These are phyloP conservation scores for Jaculus jaculus DNA, from an alignment of 2,113 vertebrate species.

Conservation along the genomic window DNA sequence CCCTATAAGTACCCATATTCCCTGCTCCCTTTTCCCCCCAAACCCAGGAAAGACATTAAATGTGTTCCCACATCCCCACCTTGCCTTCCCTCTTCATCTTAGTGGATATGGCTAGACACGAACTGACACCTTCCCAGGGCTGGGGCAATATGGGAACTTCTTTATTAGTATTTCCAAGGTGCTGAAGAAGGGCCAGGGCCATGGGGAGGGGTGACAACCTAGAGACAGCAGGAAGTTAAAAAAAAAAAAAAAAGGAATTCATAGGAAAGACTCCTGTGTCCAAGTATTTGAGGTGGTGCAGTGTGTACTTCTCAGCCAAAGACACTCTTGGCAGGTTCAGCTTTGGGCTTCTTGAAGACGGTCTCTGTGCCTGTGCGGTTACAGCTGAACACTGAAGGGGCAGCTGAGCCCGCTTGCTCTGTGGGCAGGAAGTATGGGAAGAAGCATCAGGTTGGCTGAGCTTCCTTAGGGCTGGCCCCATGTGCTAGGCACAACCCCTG, in stretches of 20 bases:
- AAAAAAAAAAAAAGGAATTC: neutral
- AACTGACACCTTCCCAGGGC: neutral
- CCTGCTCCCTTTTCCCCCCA: neutral
- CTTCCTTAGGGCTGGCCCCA: neutral
- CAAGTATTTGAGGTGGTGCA: neutral
- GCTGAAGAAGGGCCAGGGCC: neutral
- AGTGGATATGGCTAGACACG: neutral
- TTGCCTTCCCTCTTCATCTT: too few species aligned
- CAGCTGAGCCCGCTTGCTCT: conserved; percentile 92
- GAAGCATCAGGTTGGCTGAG: conserved; percentile 14
- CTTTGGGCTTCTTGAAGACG: conserved; percentile 87
- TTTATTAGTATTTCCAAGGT: conserved; percentile 59
- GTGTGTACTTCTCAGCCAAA: conserved; percentile 85
- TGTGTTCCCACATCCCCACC: too few species aligned
- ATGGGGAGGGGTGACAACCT: neutral
- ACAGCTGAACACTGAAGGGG: conserved; percentile 93
- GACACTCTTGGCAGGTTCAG: conserved; percentile 88
- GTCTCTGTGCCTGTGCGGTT: conserved; percentile 91
- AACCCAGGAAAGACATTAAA: neutral
- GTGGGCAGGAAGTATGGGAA: conserved; percentile 43
- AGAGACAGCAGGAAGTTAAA: neutral
- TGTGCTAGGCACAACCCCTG: neutral
- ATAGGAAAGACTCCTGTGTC: conserved; percentile 31
- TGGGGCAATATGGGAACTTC: neutral
- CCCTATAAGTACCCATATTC: neutral